Conservation (phyloP, 2,797 vertebrate species). For the Phalanger gymnotis region DNA sequence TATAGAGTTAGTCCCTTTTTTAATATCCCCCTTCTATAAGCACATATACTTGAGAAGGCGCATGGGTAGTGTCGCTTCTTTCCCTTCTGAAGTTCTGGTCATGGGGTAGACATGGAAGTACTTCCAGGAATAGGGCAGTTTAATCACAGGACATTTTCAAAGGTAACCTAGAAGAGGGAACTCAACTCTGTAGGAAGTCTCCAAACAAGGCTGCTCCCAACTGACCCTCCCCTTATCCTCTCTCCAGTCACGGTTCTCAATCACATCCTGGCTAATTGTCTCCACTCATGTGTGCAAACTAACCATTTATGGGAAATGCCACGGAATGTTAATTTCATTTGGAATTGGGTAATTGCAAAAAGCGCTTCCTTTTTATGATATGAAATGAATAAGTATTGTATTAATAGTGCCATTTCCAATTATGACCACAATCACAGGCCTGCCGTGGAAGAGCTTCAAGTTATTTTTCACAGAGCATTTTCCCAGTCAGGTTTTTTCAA, state of each 20-base stretch:
- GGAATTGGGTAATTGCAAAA: constrained; percentile 78
- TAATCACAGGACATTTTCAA: not conserved
- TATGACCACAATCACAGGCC: not conserved
- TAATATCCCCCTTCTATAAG: not conserved
- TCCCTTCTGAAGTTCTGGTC: not conserved
- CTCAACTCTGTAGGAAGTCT: not conserved
- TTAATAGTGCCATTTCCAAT: constrained; percentile 81
- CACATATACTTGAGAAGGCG: not conserved
- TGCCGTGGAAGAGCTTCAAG: not conserved
- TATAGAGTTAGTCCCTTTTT: not conserved
- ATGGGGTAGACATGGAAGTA: not conserved
- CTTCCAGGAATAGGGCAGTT: not conserved
- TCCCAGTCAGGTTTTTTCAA: constrained; percentile 57
- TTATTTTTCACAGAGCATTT: constrained; percentile 51
- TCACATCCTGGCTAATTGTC: constrained; percentile 83
- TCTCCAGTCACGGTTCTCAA: constrained; percentile 76
- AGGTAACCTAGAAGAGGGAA: not conserved
- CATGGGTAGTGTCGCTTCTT: not conserved
- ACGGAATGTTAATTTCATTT: constrained; percentile 86
- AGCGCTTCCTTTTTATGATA: constrained; percentile 71
- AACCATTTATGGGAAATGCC: constrained; percentile 82
- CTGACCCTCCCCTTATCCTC: constrained; percentile 74
- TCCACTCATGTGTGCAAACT: constrained; percentile 85
- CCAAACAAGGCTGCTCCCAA: not conserved
- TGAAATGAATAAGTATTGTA: constrained; percentile 81